phyloP scores from a whole-genome alignment of 1,140 invertebrate species.

The Diachasma alloeum region DNA sequence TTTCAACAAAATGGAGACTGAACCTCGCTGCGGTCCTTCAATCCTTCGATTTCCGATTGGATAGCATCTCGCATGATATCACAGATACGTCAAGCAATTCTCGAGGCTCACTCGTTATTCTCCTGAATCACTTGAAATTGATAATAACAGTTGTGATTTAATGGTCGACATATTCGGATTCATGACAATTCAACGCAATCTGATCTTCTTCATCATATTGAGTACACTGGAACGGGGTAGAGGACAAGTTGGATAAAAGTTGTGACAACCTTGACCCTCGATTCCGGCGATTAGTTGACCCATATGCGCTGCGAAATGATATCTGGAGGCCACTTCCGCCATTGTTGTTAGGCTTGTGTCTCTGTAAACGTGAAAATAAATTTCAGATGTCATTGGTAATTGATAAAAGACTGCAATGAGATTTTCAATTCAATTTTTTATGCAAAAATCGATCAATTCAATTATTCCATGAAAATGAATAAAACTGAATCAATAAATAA shows the following conservation, averaged over 20 bases:
- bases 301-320: conserved; percentile 85
- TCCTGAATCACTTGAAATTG: neutral
- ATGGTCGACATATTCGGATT: neutral
- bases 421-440: no score
- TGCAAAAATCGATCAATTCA: no score
- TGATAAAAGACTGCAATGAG: no score
- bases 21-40: neutral
- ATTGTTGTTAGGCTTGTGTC: conserved; percentile 70
- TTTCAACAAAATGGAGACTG: neutral
- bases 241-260: conserved; percentile 77
- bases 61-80: neutral
- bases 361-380: conserved; percentile 57
- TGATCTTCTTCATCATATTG: conserved; percentile 74
- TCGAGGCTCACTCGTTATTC: neutral
- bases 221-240: conserved; percentile 72
- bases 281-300: conserved; percentile 77
- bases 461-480: no score
- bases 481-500: no score
- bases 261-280: conserved; percentile 76
- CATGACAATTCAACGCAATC: conserved; percentile 50
- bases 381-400: neutral
- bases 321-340: conserved; percentile 74
- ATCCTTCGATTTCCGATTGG: neutral
- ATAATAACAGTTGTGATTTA: neutral
- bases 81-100: conserved; percentile 1